Evolutionary conservation across 2,797 vertebrate genomes (phyloP).

Genomic region (Passerculus sandwichensis): DNA sequence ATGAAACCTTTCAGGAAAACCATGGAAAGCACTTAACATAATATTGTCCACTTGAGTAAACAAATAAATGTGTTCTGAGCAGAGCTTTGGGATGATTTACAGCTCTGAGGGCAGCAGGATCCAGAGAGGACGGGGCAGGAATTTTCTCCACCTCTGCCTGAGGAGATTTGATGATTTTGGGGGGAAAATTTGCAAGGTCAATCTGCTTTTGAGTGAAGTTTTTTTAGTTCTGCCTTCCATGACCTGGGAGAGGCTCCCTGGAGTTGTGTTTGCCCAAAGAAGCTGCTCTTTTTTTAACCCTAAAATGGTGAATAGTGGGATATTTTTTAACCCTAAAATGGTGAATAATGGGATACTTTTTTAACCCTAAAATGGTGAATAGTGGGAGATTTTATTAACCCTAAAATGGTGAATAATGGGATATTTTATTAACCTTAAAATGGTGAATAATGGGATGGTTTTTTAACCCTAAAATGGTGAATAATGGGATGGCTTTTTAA

Average conservation of each 20-base stretch:
- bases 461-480: too few species aligned
- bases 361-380: too few species aligned
- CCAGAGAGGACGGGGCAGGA: not conserved
- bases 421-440: too few species aligned
- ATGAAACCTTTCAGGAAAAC: conserved; percentile 58
- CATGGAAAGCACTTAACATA: conserved; percentile 65
- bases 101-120: not conserved
- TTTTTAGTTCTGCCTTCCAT: not conserved
- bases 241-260: not conserved
- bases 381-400: too few species aligned
- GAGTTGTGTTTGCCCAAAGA: not conserved
- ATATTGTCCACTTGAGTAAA: conserved; percentile 63
- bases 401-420: too few species aligned
- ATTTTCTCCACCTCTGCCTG: not conserved
- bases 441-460: too few species aligned
- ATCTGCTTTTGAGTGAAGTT: not conserved
- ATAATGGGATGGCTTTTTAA: too few species aligned
- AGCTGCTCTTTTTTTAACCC: not conserved
- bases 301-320: too few species aligned
- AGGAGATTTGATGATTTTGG: rapidly evolving
- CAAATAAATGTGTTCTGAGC: conserved; percentile 68
- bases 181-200: not conserved
- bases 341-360: too few species aligned
- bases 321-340: too few species aligned
- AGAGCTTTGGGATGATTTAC: conserved; percentile 38